A percentile compares a stretch with the other conserved stretches of the same genome.
Evolutionary conservation across 2,888 invertebrate genomes (phyloP).

Genomic region (Imbricaverruca yamaguchii): DNA sequence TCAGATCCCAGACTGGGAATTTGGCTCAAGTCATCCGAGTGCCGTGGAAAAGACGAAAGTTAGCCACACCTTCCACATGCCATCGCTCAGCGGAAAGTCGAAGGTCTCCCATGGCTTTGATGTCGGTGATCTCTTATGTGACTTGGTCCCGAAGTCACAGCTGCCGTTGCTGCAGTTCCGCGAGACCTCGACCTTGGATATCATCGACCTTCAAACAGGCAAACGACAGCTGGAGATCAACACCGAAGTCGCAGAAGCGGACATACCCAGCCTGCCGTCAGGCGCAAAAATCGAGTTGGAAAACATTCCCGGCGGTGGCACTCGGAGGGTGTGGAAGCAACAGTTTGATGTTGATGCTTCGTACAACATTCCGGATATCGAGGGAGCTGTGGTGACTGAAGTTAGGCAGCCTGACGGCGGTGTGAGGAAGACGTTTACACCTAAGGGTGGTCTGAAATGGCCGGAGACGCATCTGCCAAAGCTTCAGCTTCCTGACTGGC

Average conservation of each 20-base stretch:
- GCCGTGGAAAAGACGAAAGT: not conserved
- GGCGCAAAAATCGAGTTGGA: not conserved
- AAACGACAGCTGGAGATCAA: not conserved
- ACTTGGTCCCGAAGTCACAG: not conserved
- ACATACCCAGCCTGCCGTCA: not conserved
- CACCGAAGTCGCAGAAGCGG: not conserved
- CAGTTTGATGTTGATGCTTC: constrained; percentile 25
- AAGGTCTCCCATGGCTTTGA: not conserved
- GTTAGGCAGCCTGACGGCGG: constrained; percentile 14
- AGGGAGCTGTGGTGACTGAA: constrained; percentile 25
- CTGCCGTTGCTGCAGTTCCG: not conserved
- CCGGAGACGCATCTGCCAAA: not conserved
- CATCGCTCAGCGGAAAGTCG: not conserved
- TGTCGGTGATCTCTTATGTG: not conserved
- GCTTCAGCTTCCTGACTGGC: not conserved
- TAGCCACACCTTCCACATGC: not conserved
- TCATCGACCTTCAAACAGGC: not conserved
- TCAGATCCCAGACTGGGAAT: constrained; percentile 2
- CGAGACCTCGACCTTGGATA: not conserved
- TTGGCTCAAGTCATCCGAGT: not conserved
- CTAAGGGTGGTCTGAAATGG: not conserved
- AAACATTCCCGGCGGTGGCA: not conserved
- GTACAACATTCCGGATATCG: constrained; percentile 24
- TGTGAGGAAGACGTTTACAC: not conserved
- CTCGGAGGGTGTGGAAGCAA: not conserved